A percentile compares a stretch with the other conserved stretches of the same genome.
Evolutionary conservation across 2,797 vertebrate species (phyloP).

Genomic region (Pseudochirops cupreus): DNA sequence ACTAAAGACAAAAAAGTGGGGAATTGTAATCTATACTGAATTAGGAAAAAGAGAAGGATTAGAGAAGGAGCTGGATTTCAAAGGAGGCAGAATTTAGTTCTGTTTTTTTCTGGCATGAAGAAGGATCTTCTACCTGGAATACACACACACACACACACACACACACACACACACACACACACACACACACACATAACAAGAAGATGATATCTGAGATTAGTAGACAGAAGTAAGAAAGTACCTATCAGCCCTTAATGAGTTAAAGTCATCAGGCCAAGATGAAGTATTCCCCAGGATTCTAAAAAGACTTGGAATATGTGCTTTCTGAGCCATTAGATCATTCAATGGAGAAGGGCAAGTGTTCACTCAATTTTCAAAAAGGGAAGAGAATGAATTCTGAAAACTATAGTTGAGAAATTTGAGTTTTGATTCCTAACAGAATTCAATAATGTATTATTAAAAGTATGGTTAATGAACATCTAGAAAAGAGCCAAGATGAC

Average conservation of each 20-base stretch:
- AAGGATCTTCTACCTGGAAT: background rate
- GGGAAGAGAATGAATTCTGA: background rate
- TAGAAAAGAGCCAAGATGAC: background rate
- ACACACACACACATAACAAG: no score
- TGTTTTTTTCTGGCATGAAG: background rate
- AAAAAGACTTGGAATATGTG: background rate
- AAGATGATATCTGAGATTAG: background rate
- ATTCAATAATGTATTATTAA: background rate
- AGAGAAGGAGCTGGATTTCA: background rate
- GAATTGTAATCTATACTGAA: background rate
- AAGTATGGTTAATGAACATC: background rate
- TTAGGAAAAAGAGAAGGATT: background rate
- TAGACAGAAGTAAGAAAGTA: background rate
- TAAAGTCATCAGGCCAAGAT: background rate
- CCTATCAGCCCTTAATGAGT: background rate
- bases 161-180: background rate
- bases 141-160: background rate
- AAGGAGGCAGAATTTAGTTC: background rate
- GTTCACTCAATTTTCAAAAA: background rate
- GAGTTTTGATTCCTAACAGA: background rate
- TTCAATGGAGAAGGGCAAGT: background rate
- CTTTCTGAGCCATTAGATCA: background rate
- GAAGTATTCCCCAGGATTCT: background rate
- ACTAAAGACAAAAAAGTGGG: background rate
- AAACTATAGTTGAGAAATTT: background rate